Percentiles rank a stretch among this genome's conserved stretches.
Conservation (phyloP, 2,888 invertebrate species). For the Microplitis manilae region DNA sequence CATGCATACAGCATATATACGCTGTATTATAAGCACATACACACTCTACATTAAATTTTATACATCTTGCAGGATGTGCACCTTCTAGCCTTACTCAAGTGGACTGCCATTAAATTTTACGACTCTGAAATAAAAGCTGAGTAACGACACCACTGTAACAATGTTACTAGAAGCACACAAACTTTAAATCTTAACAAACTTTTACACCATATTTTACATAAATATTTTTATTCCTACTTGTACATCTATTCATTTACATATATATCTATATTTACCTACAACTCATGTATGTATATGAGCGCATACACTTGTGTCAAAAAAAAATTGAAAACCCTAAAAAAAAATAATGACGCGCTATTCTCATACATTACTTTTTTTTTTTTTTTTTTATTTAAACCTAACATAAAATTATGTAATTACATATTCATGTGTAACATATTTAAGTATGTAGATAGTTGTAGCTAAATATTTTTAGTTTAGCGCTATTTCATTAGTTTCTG, state of each 20-base stretch:
- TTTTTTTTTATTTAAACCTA: constrained; percentile 3
- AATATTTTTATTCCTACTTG: not conserved
- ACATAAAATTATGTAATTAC: constrained; percentile 49
- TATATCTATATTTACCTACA: too few species aligned
- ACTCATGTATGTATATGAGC: too few species aligned
- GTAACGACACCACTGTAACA: not conserved
- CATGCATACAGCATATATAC: not conserved
- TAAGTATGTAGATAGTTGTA: not conserved
- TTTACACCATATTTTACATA: not conserved
- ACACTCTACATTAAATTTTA: not conserved
- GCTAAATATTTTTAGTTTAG: not conserved
- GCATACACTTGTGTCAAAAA: too few species aligned
- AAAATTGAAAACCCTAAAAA: too few species aligned
- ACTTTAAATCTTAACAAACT: not conserved
- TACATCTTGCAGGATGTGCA: not conserved
- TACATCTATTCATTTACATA: not conserved
- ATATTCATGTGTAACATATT: not conserved
- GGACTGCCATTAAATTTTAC: not conserved
- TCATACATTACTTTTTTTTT: not conserved
- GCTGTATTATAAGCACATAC: not conserved
- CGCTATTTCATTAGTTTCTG: not conserved
- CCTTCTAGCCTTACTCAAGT: not conserved
- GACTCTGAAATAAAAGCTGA: not conserved
- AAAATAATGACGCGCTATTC: too few species aligned
- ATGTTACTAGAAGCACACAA: not conserved